Conservation (phyloP, 2,113 vertebrate species). For the Phycodurus eques region DNA sequence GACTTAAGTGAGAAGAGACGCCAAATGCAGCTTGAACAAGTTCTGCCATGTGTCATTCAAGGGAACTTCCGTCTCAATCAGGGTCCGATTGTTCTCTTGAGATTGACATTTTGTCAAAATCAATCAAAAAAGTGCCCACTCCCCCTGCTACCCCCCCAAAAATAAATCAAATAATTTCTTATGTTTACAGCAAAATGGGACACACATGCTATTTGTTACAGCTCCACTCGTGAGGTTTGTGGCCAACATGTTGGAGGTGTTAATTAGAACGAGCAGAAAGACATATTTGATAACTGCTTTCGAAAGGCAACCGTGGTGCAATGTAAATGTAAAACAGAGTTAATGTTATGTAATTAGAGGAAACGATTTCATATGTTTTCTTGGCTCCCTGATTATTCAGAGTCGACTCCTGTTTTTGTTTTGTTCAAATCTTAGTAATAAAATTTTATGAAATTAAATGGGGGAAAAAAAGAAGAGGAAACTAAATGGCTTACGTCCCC, state of each 20-base stretch:
- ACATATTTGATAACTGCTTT: conserved; percentile 30
- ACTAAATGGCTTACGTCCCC: too few species aligned
- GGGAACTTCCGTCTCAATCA: conserved; percentile 45
- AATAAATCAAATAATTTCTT: conserved; percentile 49
- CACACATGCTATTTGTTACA: conserved; percentile 43
- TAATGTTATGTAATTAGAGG: not conserved
- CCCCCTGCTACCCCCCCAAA: not conserved
- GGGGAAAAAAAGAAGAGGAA: too few species aligned
- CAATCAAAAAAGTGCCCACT: conserved; percentile 10
- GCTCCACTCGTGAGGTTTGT: not conserved
- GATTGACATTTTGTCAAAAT: conserved; percentile 61
- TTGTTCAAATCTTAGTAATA: too few species aligned
- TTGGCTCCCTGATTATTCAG: not conserved
- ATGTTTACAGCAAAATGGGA: conserved; percentile 44
- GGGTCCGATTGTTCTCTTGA: conserved; percentile 37
- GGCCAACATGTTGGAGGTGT: conserved; percentile 21
- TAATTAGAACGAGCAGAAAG: conserved; percentile 22
- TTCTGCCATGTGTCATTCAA: conserved; percentile 55
- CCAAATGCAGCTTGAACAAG: conserved; percentile 34
- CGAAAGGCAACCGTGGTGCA: not conserved
- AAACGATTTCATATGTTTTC: not conserved
- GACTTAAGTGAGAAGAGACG: conserved; percentile 51
- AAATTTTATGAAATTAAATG: too few species aligned
- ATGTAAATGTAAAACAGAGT: conserved; percentile 21
- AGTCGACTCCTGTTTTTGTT: too few species aligned